Evolutionary conservation across 2,113 vertebrate species (phyloP), one percentile per base, ranked within the genome.

Genomic region (Notarius quadriscutis): DNA sequence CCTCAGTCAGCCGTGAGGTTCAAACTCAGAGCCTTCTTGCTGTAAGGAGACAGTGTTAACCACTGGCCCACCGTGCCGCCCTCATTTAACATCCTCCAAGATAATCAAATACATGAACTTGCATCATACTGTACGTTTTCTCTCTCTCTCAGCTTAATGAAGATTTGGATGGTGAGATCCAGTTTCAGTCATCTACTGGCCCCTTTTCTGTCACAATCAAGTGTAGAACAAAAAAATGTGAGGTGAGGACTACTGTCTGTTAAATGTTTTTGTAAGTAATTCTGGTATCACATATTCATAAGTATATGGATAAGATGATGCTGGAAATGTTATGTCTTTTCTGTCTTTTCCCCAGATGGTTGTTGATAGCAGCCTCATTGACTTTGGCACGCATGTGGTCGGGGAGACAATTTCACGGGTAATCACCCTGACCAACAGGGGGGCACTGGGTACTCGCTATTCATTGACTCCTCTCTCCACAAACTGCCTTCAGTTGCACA

Each of bases 351-450:
- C 91, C 69, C 94, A 99, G 98, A 92, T 97, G 91, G 94, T 96
- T 75, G 95, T 99, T 6, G 97, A 99, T 95, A 95, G 93, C 91
- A 93, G 95, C 89, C 92, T 95, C 90, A 89, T 99, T 86, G 95
- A 97, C 92, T 98, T 99, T 25, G 97, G 98, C 85, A 95, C 94
- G 83, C 96, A 96, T 7, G 93, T 97, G 87, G 96, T 99, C 85
- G 98, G 98, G 55, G 96, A 99, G 91, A 97, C 93, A 57, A 91
- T 97, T 87, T 95, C 96, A 90, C 95, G 87, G 92, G 87, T 90
- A 85, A 91, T 99, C 95, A 97, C 91, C 20, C 91, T 99, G 94
- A 97, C 93, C 91, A 99, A 99, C 91, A 85, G 84, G 1, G 98
- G 98, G 18, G 97, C 97, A 81, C 77, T 97, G 92, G 96, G 96